Percentiles rank a stretch among this genome's conserved stretches.
Evolutionary conservation across 2,888 invertebrate genomes (phyloP).

Genomic region (Lochmaea crataegi): DNA sequence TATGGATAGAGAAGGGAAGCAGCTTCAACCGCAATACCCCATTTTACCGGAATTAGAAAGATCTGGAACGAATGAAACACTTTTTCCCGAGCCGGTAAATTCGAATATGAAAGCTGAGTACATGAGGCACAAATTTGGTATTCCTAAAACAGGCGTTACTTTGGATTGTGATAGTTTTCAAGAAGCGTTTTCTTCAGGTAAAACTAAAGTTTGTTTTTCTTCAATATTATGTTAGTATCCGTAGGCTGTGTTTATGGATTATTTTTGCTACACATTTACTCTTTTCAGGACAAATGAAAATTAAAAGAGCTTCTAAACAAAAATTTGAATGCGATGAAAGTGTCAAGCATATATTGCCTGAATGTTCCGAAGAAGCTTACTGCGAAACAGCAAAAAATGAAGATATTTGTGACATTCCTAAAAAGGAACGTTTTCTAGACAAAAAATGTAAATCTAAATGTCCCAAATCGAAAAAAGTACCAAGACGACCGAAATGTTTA

Average conservation of each 20-base stretch:
- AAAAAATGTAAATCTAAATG: not conserved
- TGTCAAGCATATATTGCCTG: not conserved
- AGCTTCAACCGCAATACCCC: conserved; percentile 32
- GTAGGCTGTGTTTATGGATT: too few species aligned
- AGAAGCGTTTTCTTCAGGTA: not conserved
- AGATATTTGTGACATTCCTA: not conserved
- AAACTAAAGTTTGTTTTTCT: too few species aligned
- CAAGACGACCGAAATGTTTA: not conserved
- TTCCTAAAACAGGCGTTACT: conserved; percentile 38
- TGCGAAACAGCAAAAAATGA: not conserved
- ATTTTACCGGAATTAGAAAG: conserved; percentile 31
- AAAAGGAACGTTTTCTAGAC: not conserved
- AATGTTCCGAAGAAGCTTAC: not conserved
- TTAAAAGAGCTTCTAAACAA: not conserved
- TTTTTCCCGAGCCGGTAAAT: conserved; percentile 36
- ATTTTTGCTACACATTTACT: too few species aligned
- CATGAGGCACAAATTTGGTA: conserved; percentile 40
- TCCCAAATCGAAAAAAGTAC: not conserved
- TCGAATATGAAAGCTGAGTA: conserved; percentile 41
- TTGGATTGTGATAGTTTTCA: conserved; percentile 42
- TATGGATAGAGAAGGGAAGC: conserved; percentile 35
- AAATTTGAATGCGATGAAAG: not conserved
- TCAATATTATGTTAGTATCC: too few species aligned
- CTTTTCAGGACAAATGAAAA: not conserved
- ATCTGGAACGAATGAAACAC: not conserved